Evolutionary conservation across 1,140 invertebrate species (phyloP).

Genomic region (Amphibalanus amphitrite): DNA sequence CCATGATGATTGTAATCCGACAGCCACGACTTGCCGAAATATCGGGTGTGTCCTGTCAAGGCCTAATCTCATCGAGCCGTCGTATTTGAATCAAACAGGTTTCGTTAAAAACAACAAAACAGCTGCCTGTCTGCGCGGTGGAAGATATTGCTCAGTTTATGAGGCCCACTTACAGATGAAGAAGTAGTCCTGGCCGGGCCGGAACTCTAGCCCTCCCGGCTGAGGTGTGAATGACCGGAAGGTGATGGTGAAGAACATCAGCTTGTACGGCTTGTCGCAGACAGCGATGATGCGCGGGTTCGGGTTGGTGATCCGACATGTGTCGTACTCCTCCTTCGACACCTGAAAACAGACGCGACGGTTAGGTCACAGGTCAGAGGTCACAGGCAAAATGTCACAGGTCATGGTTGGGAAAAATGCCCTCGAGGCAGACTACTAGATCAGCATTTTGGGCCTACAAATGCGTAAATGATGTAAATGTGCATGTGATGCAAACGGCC

Average conservation of each 20-base stretch:
- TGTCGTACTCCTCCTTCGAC: constrained; percentile 88
- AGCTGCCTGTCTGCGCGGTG: background rate
- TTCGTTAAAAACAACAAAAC: background rate
- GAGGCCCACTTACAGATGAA: constrained; percentile 60
- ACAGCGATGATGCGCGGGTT: constrained; percentile 82
- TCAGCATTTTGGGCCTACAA: no score
- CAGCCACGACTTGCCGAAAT: background rate
- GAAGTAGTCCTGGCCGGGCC: constrained; percentile 86
- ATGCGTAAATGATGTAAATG: no score
- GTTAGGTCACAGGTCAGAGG: background rate
- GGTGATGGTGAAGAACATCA: constrained; percentile 92
- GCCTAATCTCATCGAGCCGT: background rate
- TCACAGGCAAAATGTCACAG: no score
- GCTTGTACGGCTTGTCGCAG: constrained; percentile 83
- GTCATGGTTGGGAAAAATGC: no score
- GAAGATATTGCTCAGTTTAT: background rate
- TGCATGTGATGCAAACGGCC: no score
- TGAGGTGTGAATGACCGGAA: constrained; percentile 90
- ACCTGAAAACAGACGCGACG: constrained; percentile 29
- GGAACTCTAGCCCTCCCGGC: constrained; percentile 81
- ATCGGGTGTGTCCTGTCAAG: no score
- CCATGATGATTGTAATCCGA: background rate
- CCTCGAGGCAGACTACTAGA: no score
- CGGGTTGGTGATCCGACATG: constrained; percentile 83
- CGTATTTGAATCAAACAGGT: background rate